Base-by-base conservation (phyloP, 2,888 invertebrate species). In the Cataglyphis rosenhaueri region DNA sequence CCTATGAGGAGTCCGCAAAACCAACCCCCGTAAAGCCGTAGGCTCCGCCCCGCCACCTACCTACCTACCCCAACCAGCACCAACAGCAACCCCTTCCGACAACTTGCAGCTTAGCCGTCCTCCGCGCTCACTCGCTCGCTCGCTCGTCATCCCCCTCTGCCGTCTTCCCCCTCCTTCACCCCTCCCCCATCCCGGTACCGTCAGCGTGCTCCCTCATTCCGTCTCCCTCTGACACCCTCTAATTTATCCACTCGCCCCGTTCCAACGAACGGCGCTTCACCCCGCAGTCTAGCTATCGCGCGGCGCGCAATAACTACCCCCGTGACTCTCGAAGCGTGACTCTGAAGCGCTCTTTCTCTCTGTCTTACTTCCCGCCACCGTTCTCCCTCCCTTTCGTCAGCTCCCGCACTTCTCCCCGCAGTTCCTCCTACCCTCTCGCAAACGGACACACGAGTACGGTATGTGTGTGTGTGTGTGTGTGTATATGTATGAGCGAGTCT, bases 1-100 rank as follows among this genome's bases (percentile, higher is more conserved):
- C 94, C 93, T 93, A 94, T 94, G 92, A 92, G 92, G 82, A 91
- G 86, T 87, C 91, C 89, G 87, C 87, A 87, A 87, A 88, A 89
- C 91, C 91, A 89, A 90, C 93, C 93, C 92, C 91, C 88, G 85
- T 86, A 84, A 64, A 88, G 86, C 89, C 91, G 88, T 89, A 90
- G 90, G 91, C 90, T 74, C 90, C 91, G 89, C 90, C 91, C 91
- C 86, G 85, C 68, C 78, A 68, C 78, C 70, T 52, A 52, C 48
- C 48, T 52, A 52, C 48, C 48, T 86, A 70, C 83, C 87, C 82
- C 83, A 68, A 84, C 86, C 86, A 78, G 76, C 85, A 74, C 70
- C 87, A 74, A 71, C 83, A 1, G 25, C 25, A 87, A 87, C 86
- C 89, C 89, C 89, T 85, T 89, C 88, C 48, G 83, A 29, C 68